Conservation (phyloP, 2,113 vertebrate genomes). For the Gymnarchus niloticus region DNA sequence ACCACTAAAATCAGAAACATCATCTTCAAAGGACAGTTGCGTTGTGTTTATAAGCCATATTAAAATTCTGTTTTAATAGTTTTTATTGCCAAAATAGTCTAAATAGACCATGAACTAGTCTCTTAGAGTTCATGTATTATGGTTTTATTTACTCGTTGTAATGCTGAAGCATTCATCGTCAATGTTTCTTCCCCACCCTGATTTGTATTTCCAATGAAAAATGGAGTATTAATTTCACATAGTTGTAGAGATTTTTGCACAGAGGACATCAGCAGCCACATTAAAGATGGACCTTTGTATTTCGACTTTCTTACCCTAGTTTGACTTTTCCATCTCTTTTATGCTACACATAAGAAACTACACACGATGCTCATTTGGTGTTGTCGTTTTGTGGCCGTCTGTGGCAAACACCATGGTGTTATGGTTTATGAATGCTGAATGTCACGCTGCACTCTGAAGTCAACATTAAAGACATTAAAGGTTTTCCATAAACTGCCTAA, state of each 20-base stretch:
- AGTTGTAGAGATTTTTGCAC: neutral
- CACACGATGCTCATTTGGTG: constrained; percentile 23
- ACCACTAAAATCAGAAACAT: neutral
- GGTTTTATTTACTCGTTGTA: neutral
- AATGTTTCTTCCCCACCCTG: neutral
- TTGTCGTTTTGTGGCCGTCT: neutral
- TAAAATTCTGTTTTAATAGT: neutral
- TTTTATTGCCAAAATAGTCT: too few relatives aligned
- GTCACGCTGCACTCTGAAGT: constrained; percentile 45
- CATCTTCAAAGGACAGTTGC: too few relatives aligned
- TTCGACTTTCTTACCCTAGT: neutral
- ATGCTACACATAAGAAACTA: neutral
- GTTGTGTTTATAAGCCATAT: neutral
- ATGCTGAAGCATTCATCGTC: neutral
- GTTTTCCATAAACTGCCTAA: constrained; percentile 55
- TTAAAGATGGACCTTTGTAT: neutral
- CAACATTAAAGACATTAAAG: constrained; percentile 15
- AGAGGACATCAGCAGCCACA: neutral
- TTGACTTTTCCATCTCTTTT: neutral
- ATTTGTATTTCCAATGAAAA: neutral
- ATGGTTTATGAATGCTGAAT: constrained; percentile 41
- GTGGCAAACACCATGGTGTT: constrained; percentile 25
- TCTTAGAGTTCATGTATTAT: neutral
- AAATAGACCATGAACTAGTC: too few relatives aligned
- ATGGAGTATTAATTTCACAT: neutral